These are phyloP conservation scores for Phocoena phocoena DNA, from an alignment of 2,113 vertebrate genomes.

Conservation along the genomic window DNA sequence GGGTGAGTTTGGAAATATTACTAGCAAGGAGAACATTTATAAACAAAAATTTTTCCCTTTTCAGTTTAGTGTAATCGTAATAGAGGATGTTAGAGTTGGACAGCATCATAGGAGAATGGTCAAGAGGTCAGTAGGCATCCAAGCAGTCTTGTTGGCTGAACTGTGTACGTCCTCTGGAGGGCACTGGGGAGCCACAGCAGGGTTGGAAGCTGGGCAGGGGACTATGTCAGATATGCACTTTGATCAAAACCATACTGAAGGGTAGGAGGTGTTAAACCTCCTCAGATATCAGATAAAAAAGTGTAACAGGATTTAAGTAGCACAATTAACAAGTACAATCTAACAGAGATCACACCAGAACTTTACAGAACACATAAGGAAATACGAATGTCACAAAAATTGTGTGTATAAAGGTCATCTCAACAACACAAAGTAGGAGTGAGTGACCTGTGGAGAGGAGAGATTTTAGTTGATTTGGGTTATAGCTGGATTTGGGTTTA, in stretches of 20 bases:
- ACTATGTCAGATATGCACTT: neutral
- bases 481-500: neutral
- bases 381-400: neutral
- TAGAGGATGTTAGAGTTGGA: neutral
- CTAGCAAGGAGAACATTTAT: neutral
- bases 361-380: neutral
- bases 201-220: neutral
- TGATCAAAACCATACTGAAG: neutral
- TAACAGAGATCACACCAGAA: neutral
- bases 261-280: neutral
- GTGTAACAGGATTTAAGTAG: neutral
- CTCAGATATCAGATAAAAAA: neutral
- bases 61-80: neutral
- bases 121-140: neutral
- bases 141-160: neutral
- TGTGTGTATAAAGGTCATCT: neutral
- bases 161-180: neutral
- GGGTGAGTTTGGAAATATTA: neutral
- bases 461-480: neutral
- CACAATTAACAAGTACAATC: neutral
- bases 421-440: neutral
- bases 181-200: neutral
- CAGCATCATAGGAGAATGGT: neutral
- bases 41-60: neutral
- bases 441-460: neutral